Evolutionary conservation across 30 jellyfish, hydroid and myxozoan genomes (phyloP), one percentile per base, ranked within the genome.

Genomic region (Cassiopea andromeda): DNA sequence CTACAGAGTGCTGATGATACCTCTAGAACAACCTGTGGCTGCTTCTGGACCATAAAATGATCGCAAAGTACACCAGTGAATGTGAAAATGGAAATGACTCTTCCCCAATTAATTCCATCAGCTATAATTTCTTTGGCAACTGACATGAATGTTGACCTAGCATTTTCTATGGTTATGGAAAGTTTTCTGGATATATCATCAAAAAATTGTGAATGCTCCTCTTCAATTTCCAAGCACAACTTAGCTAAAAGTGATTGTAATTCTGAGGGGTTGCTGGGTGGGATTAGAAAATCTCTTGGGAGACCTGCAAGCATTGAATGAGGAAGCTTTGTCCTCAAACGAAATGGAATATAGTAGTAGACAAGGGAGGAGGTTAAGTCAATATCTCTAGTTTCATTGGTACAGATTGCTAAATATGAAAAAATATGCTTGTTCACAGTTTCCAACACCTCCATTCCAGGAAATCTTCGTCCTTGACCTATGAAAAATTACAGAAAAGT

Each of bases 61-160:
- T 78, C 85, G 69, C 91, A 78, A 60, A 92, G 45, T 16, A 77
- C 86, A n/a, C 98, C 98, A 74, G 96, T 82, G 44, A 92, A 78
- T 27, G 96, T 83, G 82, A 86, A 86, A 47, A 87, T 46, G 43
- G 96, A 83, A 44, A 92, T 67, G 5, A 92, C 69, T 50, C 98
- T 87, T 5, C 98, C 98, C 96, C 98, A 87, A 75, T 92, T 92
- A n/a, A 85, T 82, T 70, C 93, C 93, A 86, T 87, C 93, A 18
- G 71, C 80, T 19, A 92, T 70, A 2, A 85, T 92, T 79, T 92
- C 98, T 46, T 80, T 73, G 2, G 86, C 80, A 18, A 92, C 83
- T 17, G 90, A 38, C 49, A 78, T n/a, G 64, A 92, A 92, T 12
- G 91, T 83, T 1, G 93, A 16, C 60, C 84, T 83, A 2, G 85